These are phyloP conservation scores for Bombus affinis DNA, from an alignment of 1,140 invertebrate species.

Conservation along the genomic window DNA sequence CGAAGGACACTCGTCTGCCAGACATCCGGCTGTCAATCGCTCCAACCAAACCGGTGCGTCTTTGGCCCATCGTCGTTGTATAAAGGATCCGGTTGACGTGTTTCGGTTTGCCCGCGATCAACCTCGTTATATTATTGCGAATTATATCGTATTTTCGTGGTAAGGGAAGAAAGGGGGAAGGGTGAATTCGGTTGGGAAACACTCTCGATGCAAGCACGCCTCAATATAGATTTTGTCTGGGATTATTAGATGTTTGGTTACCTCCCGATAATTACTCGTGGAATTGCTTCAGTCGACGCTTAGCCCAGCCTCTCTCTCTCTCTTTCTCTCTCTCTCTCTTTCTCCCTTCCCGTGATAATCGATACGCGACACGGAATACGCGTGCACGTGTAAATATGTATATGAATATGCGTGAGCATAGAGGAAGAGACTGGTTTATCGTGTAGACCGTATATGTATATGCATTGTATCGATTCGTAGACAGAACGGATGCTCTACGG, in stretches of 20 bases:
- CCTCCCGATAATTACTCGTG: constrained; percentile 69
- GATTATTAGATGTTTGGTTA: constrained; percentile 71
- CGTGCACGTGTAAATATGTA: not conserved
- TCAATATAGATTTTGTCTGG: constrained; percentile 64
- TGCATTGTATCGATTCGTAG: constrained; percentile 28
- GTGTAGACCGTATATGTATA: not conserved
- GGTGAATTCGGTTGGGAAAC: constrained; percentile 2
- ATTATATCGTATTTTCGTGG: constrained; percentile 36
- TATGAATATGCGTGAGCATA: constrained; percentile 1
- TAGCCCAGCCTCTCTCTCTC: constrained; percentile 2
- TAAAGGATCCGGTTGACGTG: not conserved
- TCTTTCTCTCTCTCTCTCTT: not conserved
- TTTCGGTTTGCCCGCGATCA: not conserved
- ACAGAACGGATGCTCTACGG: constrained; percentile 15
- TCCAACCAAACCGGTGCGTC: constrained; percentile 33
- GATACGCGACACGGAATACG: constrained; percentile 42
- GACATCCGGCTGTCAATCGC: constrained; percentile 61
- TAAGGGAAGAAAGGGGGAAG: not conserved
- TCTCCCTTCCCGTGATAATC: constrained; percentile 45
- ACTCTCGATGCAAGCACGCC: not conserved
- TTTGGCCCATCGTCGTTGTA: not conserved
- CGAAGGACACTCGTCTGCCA: constrained; percentile 53
- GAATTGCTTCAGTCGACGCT: constrained; percentile 61
- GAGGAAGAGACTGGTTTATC: constrained; percentile 17
- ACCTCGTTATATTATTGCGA: constrained; percentile 46